Base-by-base conservation (phyloP, 1,140 invertebrate genomes). In the Carcinoscorpius rotundicauda region DNA sequence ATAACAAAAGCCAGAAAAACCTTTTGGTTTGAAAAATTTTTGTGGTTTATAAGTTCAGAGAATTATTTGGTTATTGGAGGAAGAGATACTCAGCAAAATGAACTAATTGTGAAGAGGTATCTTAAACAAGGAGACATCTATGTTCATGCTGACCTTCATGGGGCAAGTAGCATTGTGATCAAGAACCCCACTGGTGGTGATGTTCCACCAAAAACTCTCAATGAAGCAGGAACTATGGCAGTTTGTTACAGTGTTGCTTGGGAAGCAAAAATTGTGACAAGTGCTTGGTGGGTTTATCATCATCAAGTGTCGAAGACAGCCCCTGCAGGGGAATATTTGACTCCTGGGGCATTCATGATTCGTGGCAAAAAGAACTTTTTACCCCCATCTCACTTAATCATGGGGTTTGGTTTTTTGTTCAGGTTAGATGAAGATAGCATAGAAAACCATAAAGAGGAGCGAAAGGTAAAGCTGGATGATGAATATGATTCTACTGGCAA, bases 21-120 rank as follows among this genome's bases (percentile, higher is more conserved):
- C 3, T 78, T 78, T 67, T 82, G 80, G 81, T 99, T 99, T 83
- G 97, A 99, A 79, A 99, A 99, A 76, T 99, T 99, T 77, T 90
- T 88, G 74, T 99, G 97, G 97, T 99, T 98, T 76, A 94, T 99
- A 69, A 93, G 89, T 51, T 96, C 95, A 0, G 97, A 99, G 78
- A 97, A 98, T 79, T 99, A 93, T 80, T 77, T 98, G 59, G 84
- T 99, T 55, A 91, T 99, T 74, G 97, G 87, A 64, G 97, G 97
- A 11, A 81, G 94, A 71, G 97, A 99, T 82, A 89, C 93, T 69
- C 93, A 97, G 69, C 97, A 99, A 79, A 99, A 99, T 79, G 97
- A 99, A 78, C 72, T 98, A 51, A 84, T 99, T 68, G 96, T 99
- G 3, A 98, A 98, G 77, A 83, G 89, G 63, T 97, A 97, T 77